phyloP scores from a whole-genome alignment of 1,140 invertebrate genomes.

The Brachionus manjavacas region DNA sequence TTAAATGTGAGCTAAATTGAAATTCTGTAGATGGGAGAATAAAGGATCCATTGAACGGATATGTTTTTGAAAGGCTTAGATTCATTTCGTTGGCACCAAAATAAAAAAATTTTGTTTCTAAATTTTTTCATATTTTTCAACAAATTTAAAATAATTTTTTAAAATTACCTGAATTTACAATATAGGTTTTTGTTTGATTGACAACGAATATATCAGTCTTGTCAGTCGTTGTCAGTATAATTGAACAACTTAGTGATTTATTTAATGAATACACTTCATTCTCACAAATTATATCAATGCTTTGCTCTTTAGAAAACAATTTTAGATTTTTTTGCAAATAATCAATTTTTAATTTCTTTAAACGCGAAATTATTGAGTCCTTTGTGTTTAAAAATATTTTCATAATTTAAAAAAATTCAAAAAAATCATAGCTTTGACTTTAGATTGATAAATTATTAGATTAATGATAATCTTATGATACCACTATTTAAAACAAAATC shows the following conservation, averaged over 20 bases:
- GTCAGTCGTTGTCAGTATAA: not conserved
- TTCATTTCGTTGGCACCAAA: not conserved
- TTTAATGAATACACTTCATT: not conserved
- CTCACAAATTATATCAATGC: not conserved
- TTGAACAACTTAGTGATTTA: not conserved
- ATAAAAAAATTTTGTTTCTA: not conserved
- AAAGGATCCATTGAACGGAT: not conserved
- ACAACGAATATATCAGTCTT: not conserved
- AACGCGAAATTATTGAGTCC: not conserved
- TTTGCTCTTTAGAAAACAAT: not conserved
- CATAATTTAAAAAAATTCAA: too few relatives aligned
- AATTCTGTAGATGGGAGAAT: slow-evolving; percentile 6
- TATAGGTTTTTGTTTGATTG: not conserved
- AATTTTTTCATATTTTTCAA: too few relatives aligned
- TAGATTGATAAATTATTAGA: too few relatives aligned
- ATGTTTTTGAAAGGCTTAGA: not conserved
- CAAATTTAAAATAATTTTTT: too few relatives aligned
- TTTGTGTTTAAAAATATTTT: too few relatives aligned
- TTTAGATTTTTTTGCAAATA: too few relatives aligned
- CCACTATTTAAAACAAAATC: too few relatives aligned
- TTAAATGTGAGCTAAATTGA: not conserved
- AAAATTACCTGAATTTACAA: not conserved
- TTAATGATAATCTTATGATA: too few relatives aligned
- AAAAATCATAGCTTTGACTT: too few relatives aligned
- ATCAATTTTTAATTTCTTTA: not conserved